Conservation (phyloP, 2,888 invertebrate species). For the Bembecia ichneumoniformis region DNA sequence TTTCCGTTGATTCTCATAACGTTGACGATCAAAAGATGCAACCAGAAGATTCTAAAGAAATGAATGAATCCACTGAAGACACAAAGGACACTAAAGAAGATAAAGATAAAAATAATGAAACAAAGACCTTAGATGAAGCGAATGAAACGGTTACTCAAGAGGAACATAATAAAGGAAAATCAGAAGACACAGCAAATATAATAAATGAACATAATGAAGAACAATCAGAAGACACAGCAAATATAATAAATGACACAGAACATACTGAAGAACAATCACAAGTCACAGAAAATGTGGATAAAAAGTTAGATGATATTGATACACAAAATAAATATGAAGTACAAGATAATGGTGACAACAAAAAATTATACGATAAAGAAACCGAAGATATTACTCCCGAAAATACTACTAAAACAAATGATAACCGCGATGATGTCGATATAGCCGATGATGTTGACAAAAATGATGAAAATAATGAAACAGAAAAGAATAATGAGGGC, state of each 20-base stretch:
- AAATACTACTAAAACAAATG: conserved; percentile 5
- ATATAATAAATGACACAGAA: conserved; percentile 2
- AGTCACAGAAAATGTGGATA: conserved; percentile 10
- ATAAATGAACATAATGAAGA: background rate
- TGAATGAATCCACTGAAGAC: background rate
- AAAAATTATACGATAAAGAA: background rate
- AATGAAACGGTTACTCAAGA: background rate
- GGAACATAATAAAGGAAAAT: background rate
- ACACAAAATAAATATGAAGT: conserved; percentile 8
- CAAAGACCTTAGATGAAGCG: background rate
- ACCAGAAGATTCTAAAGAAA: conserved; percentile 11
- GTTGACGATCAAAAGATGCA: background rate
- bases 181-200: conserved; percentile 4
- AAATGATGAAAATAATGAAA: conserved; percentile 15
- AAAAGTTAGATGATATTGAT: conserved; percentile 11
- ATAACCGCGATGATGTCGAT: conserved; percentile 16
- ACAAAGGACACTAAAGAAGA: conserved; percentile 9
- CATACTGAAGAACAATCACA: conserved; percentile 10
- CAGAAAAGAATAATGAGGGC: conserved; percentile 7
- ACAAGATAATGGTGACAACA: conserved; percentile 6
- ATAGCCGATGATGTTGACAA: conserved; percentile 7
- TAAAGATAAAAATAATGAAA: conserved; percentile 13
- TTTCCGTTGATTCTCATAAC: background rate
- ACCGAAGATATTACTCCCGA: background rate
- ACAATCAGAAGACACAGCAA: conserved; percentile 4